A percentile compares a stretch with the other conserved stretches of the same genome.
These are phyloP conservation scores for Crenuchus spilurus DNA, from an alignment of 2,797 vertebrate genomes.

Conservation along the genomic window DNA sequence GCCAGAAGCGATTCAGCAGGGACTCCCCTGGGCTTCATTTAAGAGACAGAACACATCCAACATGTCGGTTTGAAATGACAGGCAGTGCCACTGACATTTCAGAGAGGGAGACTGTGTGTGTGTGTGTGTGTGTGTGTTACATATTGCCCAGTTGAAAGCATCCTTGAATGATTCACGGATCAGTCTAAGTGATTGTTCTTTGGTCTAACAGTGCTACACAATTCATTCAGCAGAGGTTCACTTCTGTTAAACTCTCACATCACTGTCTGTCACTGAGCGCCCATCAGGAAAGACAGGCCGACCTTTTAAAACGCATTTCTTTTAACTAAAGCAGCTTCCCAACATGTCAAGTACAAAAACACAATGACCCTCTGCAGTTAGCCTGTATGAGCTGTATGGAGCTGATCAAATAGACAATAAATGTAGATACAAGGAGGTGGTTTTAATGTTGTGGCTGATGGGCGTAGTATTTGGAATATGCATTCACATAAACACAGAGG, in stretches of 20 bases:
- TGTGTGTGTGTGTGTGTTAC: conserved; percentile 13
- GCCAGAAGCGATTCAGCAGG: conserved; percentile 15
- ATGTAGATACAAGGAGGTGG: no score
- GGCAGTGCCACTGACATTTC: conserved; percentile 41
- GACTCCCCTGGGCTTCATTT: conserved; percentile 53
- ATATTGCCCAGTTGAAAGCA: neutral
- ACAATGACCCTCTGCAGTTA: no score
- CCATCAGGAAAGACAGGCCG: no score
- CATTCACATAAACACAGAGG: no score
- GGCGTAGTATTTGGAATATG: no score
- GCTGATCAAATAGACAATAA: no score
- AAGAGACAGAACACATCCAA: conserved; percentile 50
- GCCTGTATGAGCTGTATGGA: no score
- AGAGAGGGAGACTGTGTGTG: conserved; percentile 12
- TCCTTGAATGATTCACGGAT: neutral
- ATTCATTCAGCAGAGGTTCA: neutral
- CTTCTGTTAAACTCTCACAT: neutral
- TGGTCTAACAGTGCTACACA: neutral
- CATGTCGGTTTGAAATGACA: conserved; percentile 49
- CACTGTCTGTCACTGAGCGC: no score
- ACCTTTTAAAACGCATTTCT: no score
- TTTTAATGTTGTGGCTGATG: no score
- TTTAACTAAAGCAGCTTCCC: no score
- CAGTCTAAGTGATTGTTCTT: neutral
- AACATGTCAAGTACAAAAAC: no score